These are phyloP conservation scores for Amiota communis DNA, from an alignment of 2,888 invertebrate genomes.

Conservation along the genomic window DNA sequence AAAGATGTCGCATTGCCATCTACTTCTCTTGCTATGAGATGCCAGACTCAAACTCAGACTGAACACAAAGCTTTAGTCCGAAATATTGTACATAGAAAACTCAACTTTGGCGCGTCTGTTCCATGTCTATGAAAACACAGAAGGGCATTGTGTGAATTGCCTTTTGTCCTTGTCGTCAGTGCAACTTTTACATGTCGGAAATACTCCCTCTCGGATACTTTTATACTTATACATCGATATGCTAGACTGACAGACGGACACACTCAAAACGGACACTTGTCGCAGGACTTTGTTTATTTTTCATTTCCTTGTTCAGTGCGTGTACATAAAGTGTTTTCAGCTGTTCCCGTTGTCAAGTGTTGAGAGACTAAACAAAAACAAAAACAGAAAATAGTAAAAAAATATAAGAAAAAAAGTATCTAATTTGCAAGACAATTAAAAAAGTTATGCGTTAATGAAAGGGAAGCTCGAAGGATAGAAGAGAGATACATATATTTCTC, in stretches of 20 bases:
- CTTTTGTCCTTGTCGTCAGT: slow-evolving; percentile 3
- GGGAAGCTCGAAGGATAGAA: slow-evolving; percentile 45
- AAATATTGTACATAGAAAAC: not conserved
- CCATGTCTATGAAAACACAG: slow-evolving; percentile 1
- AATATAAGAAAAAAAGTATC: no score
- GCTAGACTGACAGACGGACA: slow-evolving; percentile 24
- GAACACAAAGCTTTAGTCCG: not conserved
- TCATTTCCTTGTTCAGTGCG: slow-evolving; percentile 54
- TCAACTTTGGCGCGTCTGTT: slow-evolving; percentile 20
- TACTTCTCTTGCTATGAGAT: no score
- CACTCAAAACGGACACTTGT: slow-evolving; percentile 32
- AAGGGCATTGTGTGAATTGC: slow-evolving; percentile 1
- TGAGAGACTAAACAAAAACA: slow-evolving; percentile 52
- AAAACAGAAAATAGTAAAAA: not conserved
- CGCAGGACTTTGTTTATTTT: slow-evolving; percentile 56
- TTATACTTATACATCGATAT: slow-evolving; percentile 34
- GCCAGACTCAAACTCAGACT: slow-evolving; percentile 10
- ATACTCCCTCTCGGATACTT: slow-evolving; percentile 45
- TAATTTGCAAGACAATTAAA: slow-evolving; percentile 71
- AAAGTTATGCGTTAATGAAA: slow-evolving; percentile 67
- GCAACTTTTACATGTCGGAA: not conserved
- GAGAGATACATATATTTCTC: not conserved
- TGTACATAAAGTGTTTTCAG: slow-evolving; percentile 53
- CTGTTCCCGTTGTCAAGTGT: slow-evolving; percentile 39
- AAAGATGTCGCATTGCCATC: not conserved